phyloP scores from a whole-genome alignment of 1,140 invertebrate species.

The Colletes gigas region DNA sequence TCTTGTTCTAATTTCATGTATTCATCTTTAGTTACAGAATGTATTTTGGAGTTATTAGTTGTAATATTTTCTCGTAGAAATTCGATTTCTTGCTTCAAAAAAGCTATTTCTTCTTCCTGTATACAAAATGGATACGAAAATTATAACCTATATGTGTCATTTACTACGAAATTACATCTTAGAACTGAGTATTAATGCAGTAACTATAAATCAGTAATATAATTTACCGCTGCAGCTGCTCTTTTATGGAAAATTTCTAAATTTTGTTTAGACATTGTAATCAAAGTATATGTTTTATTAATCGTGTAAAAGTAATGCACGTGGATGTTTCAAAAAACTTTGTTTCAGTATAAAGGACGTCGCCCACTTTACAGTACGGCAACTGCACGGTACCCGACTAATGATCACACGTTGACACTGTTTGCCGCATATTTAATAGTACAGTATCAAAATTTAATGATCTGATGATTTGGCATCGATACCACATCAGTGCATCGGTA shows the following conservation, averaged over 20 bases:
- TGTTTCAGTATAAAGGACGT: too few relatives aligned
- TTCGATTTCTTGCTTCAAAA: slow-evolving; percentile 81
- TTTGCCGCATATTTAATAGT: too few relatives aligned
- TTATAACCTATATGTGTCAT: slow-evolving; percentile 57
- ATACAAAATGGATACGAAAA: neutral
- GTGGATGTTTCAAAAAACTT: neutral
- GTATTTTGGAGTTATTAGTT: slow-evolving; percentile 57
- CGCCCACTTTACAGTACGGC: too few relatives aligned
- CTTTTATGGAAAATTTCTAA: slow-evolving; percentile 57
- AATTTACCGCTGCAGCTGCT: slow-evolving; percentile 61
- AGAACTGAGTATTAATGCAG: neutral
- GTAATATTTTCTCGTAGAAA: slow-evolving; percentile 74
- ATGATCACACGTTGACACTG: too few relatives aligned
- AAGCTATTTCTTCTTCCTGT: slow-evolving; percentile 81
- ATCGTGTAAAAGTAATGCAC: slow-evolving; percentile 1
- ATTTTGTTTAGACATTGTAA: slow-evolving; percentile 53
- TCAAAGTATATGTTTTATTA: neutral
- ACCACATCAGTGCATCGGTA: too few relatives aligned
- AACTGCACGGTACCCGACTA: too few relatives aligned
- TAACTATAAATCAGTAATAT: neutral
- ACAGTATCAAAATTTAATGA: too few relatives aligned
- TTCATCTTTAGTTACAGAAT: slow-evolving; percentile 66
- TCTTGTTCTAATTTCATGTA: slow-evolving; percentile 84
- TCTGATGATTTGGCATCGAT: too few relatives aligned
- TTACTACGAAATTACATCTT: neutral